Percentiles rank a stretch among this genome's conserved stretches.
Conservation (phyloP, 1,140 invertebrate genomes). For the Leptopilina boulardi region DNA sequence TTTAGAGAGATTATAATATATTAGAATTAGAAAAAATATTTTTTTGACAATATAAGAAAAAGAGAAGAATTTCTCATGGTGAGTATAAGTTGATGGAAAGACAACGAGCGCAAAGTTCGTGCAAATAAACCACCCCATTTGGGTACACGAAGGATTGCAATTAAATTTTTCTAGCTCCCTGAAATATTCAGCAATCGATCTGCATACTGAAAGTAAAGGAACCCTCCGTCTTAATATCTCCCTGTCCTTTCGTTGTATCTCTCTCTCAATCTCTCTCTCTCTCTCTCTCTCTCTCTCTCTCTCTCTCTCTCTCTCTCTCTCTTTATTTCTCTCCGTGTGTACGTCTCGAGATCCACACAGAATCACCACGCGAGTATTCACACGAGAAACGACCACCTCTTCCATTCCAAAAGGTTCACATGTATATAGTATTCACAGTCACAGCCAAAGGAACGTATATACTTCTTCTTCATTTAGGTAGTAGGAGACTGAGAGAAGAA, state of each 20-base stretch:
- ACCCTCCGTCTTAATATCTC: constrained; percentile 54
- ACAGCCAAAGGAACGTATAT: constrained; percentile 56
- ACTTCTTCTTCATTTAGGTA: constrained; percentile 58
- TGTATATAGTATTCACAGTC: constrained; percentile 43
- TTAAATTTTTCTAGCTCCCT: constrained; percentile 42
- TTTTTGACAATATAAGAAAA: not conserved
- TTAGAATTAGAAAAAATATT: too few relatives aligned
- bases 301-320: constrained; percentile 33
- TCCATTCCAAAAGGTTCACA: constrained; percentile 36
- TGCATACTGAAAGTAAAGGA: constrained; percentile 61
- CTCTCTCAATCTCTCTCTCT: constrained; percentile 40
- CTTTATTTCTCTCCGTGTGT: constrained; percentile 35
- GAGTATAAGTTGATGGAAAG: not conserved
- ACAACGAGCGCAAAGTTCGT: constrained; percentile 1
- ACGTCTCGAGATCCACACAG: constrained; percentile 47
- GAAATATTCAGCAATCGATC: constrained; percentile 60
- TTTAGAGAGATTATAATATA: too few relatives aligned
- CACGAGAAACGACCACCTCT: constrained; percentile 49
- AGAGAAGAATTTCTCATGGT: not conserved
- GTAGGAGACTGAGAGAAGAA: constrained; percentile 44
- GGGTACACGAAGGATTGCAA: constrained; percentile 27
- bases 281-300: constrained; percentile 41
- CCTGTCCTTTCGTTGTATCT: constrained; percentile 41
- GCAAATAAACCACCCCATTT: constrained; percentile 32
- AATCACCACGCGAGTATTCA: constrained; percentile 56